Base-by-base conservation (phyloP, 2,888 invertebrate genomes). In the Aricia artaxerxes region DNA sequence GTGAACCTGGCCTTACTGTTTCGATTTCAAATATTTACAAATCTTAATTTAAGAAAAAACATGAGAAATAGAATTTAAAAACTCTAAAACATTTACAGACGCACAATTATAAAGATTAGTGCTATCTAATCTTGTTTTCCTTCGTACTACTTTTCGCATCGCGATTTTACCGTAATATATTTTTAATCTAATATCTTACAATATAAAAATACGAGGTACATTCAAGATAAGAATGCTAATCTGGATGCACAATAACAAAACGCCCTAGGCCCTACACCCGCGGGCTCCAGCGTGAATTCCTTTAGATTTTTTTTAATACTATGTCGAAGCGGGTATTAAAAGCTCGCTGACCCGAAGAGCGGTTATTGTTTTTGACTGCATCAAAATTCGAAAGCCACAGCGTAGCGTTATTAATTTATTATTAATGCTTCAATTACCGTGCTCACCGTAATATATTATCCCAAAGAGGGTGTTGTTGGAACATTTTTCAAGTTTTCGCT, bases 351-450 rank as follows among this genome's bases (percentile, higher is more conserved):
- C 49, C 44, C 44, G 75, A 31, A 75, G 49, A 75, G 75, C 44
- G 40, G 44, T 75, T 44, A 49, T 75, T 75, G 75, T 75, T 44
- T 75, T 75, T 75, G 75, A 75, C 75, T 75, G 75, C 75, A 75
- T 44, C 75, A 75, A 75, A 75, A 49, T 75, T 75, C 75, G 75
- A 44, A 75, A 75, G 24, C 44, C 75, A 44, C 75, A 75, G n/a
- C 75, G 49, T 31, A 31, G 49, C 75, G 75, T 75, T 75, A 75
- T 75, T 49, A 75, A 75, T 75, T 11, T 75, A 31, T 49, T 75
- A 75, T 75, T 75, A 75, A 75, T 75, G 75, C 13, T 24, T 75
- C 44, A 75, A 75, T 75, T 75, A 49, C 44, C 75, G 7, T 73
- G 44, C 44, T 75, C 49, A 24, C 75, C 24, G 75, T 44, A 75